Conservation (phyloP, 2,888 invertebrate genomes). For the Aphrophora alni region DNA sequence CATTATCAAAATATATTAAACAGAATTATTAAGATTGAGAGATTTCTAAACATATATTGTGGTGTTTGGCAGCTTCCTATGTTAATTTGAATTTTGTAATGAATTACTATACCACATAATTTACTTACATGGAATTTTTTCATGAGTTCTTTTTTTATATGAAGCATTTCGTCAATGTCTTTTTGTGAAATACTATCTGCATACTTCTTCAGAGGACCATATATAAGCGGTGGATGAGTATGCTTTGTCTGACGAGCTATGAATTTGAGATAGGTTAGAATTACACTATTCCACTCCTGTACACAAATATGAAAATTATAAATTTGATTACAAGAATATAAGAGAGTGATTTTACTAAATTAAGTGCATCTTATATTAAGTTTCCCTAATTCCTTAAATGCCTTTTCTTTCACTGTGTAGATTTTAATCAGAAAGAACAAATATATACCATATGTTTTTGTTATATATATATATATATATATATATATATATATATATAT, state of each 20-base stretch:
- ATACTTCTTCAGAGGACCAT: conserved; percentile 68
- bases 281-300: conserved; percentile 65
- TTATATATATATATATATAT: no score
- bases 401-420: background rate
- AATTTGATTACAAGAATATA: background rate
- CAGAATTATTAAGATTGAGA: no score
- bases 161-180: conserved; percentile 62
- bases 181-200: conserved; percentile 63
- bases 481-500: no score
- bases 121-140: conserved; percentile 64
- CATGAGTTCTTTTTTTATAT: conserved; percentile 65
- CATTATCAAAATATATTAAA: no score
- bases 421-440: no score
- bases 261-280: conserved; percentile 70
- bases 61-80: no score
- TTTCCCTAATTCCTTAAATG: background rate
- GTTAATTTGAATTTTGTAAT: no score
- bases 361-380: background rate
- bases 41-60: no score
- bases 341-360: background rate
- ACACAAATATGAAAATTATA: background rate
- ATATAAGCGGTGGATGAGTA: conserved; percentile 68
- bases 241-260: conserved; percentile 67
- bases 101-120: background rate
- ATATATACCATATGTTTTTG: no score